Base-by-base conservation (phyloP, 2,888 invertebrate species). In the Strigamia crassipes region DNA sequence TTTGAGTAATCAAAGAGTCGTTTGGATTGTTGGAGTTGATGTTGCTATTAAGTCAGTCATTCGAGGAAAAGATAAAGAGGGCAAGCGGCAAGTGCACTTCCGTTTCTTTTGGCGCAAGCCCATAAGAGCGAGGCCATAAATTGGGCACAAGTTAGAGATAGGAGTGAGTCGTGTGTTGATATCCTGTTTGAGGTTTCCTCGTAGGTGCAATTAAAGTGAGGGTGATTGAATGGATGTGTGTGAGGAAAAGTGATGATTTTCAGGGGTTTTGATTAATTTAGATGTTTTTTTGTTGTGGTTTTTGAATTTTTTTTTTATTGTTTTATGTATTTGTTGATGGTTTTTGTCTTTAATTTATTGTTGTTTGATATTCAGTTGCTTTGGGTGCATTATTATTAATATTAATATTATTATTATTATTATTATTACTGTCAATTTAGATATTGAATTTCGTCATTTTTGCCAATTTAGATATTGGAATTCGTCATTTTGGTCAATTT, bases 171-270 rank as follows among this genome's bases (percentile, higher is more conserved):
- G 4, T 42, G 42, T 42, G 42, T 42, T 42, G 42, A 61, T 61
- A 61, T 61, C 61, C 61, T 61, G 61, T 61, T 61, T 61, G 61
- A 61, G 61, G 61, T 61, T 61, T 61, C 61, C 61, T 61, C 61
- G 61, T 61, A 61, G 61, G 61, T 61, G 61, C 61, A 61, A 61
- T 61, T 61, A 61, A 61, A 61, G 61, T 61, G n/a, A 61, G 21
- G 3, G 6, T 61, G 61, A 61, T 61, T 61, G 61, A 61, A 42
- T 13, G 42, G 61, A 61, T 12, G 61, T 61, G 61, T 61, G n/a
- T n/a, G n/a, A n/a, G 61, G 10, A 51, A 61, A 61, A 61, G n/a
- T 61, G 9, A 1, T 61, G 18, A 61, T 61, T 18, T 61, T 18
- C 5, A 5, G 18, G 61, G n/a, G 3, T n/a, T n/a, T n/a, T n/a